Base-by-base conservation (phyloP, 2,888 invertebrate species). In the Oeneis ivallda region DNA sequence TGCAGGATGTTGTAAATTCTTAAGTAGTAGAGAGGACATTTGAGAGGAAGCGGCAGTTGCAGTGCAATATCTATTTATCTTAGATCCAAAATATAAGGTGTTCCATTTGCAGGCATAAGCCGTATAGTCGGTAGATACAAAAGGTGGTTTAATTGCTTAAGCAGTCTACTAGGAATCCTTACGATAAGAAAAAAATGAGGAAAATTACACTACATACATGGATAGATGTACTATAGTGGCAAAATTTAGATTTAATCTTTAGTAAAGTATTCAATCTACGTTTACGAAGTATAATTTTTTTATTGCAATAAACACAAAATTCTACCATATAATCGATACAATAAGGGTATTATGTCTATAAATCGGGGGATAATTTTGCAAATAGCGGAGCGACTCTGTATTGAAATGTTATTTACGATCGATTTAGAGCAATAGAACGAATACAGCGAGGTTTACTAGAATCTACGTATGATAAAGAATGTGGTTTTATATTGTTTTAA, bases 371-470 rank as follows among this genome's bases (percentile, higher is more conserved):
- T 54, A 54, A 54, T 37, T 54, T 37, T 17, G 54, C 17, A 37
- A 54, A 54, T 37, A 39, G 37, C 54, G 37, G 37, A 54, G 37
- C 37, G 53, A 8, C 10, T 49, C 37, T 53, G 17, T 17, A 54
- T 54, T 8, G 54, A 54, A 37, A 34, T 34, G 37, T 37, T 54
- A 54, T 54, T 54, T 54, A 54, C 37, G 34, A 11, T 39, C 9
- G 54, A 17, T 37, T 54, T 54, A 37, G 11, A 37, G 54, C 54
- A 15, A 15, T 6, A 15, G n/a, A 7, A n/a, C 7, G 15, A 8
- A 9, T 37, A 1, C 10, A 11, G 9, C n/a, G 37, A 8, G 15
- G 1, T n/a, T n/a, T n/a, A n/a, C 37, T 5, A 17, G 10, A 34
- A 37, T 54, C n/a, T n/a, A n/a, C n/a, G n/a, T 10, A 15, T 37